These are phyloP conservation scores for Diabrotica undecimpunctata DNA, from an alignment of 1,140 invertebrate species.

Conservation along the genomic window DNA sequence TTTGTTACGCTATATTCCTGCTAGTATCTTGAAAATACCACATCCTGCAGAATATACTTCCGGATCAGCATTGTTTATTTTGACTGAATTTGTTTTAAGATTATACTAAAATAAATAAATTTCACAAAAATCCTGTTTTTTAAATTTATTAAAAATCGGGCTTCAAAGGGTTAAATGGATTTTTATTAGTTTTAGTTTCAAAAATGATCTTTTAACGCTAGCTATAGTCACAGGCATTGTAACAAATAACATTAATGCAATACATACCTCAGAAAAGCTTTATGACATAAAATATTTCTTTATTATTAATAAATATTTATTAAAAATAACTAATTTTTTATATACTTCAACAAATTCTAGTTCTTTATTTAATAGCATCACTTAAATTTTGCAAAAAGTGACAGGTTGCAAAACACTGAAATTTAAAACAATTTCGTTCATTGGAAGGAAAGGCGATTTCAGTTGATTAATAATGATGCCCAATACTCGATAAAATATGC, in stretches of 20 bases:
- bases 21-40: too few species aligned
- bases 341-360: conserved; percentile 6
- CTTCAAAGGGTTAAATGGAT: too few species aligned
- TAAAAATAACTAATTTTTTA: conserved; percentile 12
- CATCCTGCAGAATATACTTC: too few species aligned
- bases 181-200: not conserved
- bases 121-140: too few species aligned
- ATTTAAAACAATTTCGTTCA: not conserved
- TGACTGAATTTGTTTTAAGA: too few species aligned
- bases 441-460: not conserved
- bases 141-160: too few species aligned
- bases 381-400: not conserved
- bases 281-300: conserved; percentile 24
- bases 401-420: not conserved
- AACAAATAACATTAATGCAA: conserved; percentile 9
- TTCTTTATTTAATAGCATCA: not conserved
- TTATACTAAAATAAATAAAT: too few species aligned
- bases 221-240: too few species aligned
- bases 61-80: too few species aligned
- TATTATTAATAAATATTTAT: conserved; percentile 23
- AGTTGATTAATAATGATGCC: not conserved
- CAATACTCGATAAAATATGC: not conserved
- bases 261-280: conserved; percentile 9
- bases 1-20: too few species aligned
- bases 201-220: too few species aligned